Evolutionary conservation across 2,113 vertebrate genomes (phyloP), one percentile per base, ranked within the genome.

Genomic region (Chloebia gouldiae): DNA sequence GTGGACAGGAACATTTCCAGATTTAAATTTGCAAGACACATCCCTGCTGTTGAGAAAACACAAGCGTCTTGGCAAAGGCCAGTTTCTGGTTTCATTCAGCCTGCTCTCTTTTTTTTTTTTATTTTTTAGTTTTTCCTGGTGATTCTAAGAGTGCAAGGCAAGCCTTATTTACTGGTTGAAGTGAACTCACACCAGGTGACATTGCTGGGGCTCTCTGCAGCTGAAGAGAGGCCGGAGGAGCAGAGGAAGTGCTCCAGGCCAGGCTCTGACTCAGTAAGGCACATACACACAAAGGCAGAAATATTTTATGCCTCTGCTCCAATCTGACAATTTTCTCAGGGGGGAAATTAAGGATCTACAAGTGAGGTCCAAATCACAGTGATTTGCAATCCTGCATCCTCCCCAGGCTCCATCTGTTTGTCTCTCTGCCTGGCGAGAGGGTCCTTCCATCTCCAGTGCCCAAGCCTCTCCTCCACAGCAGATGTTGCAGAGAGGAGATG

Each of bases 171-270:
- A 86, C 25, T 78, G 51, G 40, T 7, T 75, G 39, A 23, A 87
- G 85, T 49, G 75, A 92, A 86, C 92, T 75, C 85, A 11, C 35
- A 60, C 28, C 28, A 81, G 60, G 92, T 77, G 92, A 71, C 60
- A 31, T 30, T 68, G 37, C 82, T 50, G 78, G 31, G 40, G 54
- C 77, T 44, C 84, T 35, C 3, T 61, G 63, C 88, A 93, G 93
- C 88, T 86, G 90, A 94, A 59, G 64, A 80, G 93, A 95, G 95
- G 92, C 83, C 64, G 17, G 37, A 7, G 5, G 79, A 90, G 95
- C 96, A 86, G 45, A 90, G 95, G 96, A 96, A 95, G 61, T 9
- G 88, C 91, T 86, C 3, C 31, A 86, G 92, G 92, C 92, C 93
- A 95, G 94, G 24, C 51, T 91, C 80, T 92, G 92, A 88, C 88